Percentiles rank a stretch among this genome's conserved stretches.
Evolutionary conservation across 2,888 invertebrate genomes (phyloP).

Genomic region (Philopedon plagiatum): DNA sequence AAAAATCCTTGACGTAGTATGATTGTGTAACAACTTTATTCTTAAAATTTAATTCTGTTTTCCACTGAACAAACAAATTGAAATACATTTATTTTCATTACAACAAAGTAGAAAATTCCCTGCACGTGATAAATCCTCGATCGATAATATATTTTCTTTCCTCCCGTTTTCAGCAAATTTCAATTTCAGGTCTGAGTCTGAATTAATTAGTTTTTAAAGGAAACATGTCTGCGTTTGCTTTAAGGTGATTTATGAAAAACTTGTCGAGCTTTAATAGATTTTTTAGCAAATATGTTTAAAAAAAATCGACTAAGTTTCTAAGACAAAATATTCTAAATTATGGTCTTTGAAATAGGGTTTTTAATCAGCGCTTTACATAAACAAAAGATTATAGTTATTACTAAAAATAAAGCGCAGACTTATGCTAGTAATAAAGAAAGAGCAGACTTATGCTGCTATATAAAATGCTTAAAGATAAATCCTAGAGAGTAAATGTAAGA

Average conservation of each 20-base stretch:
- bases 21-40: slow-evolving; percentile 1
- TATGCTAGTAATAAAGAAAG: too few species aligned
- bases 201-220: slow-evolving; percentile 32
- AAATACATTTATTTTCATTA: slow-evolving; percentile 38
- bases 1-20: not conserved
- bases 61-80: slow-evolving; percentile 30
- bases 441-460: too few species aligned
- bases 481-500: too few species aligned
- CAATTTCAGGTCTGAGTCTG: slow-evolving; percentile 26
- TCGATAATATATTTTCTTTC: slow-evolving; percentile 39
- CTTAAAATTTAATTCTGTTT: slow-evolving; percentile 21
- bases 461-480: too few species aligned
- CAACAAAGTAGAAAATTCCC: slow-evolving; percentile 16
- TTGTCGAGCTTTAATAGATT: not conserved
- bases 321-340: not conserved
- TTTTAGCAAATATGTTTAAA: not conserved
- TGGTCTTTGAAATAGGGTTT: too few species aligned
- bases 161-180: slow-evolving; percentile 38
- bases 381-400: too few species aligned
- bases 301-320: not conserved
- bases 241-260: slow-evolving; percentile 22
- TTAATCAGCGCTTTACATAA: too few species aligned
- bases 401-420: too few species aligned
- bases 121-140: slow-evolving; percentile 41
- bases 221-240: slow-evolving; percentile 32